Percentiles rank a stretch among this genome's conserved stretches.
These are phyloP conservation scores for Helicorthomorpha holstii DNA, from an alignment of 1,140 invertebrate genomes.

Conservation along the genomic window DNA sequence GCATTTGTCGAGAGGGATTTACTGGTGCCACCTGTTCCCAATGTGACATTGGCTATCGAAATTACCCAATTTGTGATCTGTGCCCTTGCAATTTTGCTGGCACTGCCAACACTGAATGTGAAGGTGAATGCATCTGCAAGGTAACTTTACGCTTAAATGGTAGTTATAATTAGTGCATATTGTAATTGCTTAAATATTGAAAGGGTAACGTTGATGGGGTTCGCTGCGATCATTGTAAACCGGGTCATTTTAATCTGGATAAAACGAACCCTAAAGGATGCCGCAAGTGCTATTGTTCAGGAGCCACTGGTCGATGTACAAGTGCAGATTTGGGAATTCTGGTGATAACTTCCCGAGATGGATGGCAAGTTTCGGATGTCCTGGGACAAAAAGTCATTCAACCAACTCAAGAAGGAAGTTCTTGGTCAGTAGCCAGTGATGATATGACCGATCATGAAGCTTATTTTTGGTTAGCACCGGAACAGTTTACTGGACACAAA, in stretches of 20 bases:
- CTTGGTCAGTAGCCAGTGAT: conserved; percentile 28
- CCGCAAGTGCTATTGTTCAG: conserved; percentile 78
- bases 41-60: conserved; percentile 62
- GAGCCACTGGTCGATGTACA: conserved; percentile 52
- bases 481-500: conserved; percentile 34
- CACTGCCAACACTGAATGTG: conserved; percentile 46
- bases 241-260: conserved; percentile 66
- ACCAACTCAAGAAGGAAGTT: conserved; percentile 18
- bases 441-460: conserved; percentile 49
- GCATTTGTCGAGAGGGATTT: conserved; percentile 66
- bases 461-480: conserved; percentile 78
- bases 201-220: conserved; percentile 52
- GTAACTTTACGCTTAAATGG: conserved; percentile 22
- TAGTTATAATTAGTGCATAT: not conserved
- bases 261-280: conserved; percentile 64
- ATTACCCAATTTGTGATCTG: conserved; percentile 56
- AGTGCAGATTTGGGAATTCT: conserved; percentile 34
- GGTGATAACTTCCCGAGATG: conserved; percentile 26
- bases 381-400: conserved; percentile 15
- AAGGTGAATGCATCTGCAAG: conserved; percentile 70
- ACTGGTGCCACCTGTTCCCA: conserved; percentile 60
- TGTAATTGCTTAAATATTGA: not conserved
- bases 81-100: conserved; percentile 70
- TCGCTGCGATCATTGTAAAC: conserved; percentile 61
- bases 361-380: conserved; percentile 27